Conservation (phyloP, 2,113 vertebrate genomes). For the Bubo scandiacus region DNA sequence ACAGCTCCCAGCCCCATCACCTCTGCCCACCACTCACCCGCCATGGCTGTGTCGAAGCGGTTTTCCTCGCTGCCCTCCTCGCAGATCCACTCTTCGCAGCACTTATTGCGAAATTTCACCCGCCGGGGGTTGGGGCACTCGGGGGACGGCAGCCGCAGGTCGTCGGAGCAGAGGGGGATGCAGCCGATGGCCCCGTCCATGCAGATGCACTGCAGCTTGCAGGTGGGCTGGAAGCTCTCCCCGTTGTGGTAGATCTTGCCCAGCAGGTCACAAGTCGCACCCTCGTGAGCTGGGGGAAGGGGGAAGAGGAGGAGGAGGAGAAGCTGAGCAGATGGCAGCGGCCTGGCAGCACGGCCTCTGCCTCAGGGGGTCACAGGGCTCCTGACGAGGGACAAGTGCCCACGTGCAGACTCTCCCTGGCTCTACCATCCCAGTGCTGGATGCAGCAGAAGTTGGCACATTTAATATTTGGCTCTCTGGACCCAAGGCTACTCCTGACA, state of each 20-base stretch:
- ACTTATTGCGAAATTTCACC: slow-evolving; percentile 69
- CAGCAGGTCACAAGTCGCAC: slow-evolving; percentile 74
- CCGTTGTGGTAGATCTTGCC: slow-evolving; percentile 78
- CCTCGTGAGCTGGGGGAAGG: slow-evolving; percentile 71
- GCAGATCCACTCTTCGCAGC: slow-evolving; percentile 83
- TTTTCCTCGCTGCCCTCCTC: slow-evolving; percentile 38
- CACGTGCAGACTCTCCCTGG: not conserved
- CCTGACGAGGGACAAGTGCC: not conserved
- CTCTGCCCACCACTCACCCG: not conserved
- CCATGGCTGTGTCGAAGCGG: slow-evolving; percentile 53
- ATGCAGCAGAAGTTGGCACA: not conserved
- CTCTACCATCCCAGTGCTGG: not conserved
- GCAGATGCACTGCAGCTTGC: slow-evolving; percentile 81
- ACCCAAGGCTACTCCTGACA: not conserved
- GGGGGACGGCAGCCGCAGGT: slow-evolving; percentile 65
- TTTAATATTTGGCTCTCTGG: not conserved
- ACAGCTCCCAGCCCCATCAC: fast-evolving
- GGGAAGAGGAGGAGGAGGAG: not conserved
- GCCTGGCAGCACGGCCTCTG: not conserved
- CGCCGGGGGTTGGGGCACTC: slow-evolving; percentile 72
- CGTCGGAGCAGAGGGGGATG: slow-evolving; percentile 66
- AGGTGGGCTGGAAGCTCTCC: slow-evolving; percentile 81
- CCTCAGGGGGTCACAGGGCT: not conserved
- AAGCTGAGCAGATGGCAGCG: not conserved
- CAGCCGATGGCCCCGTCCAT: slow-evolving; percentile 81